These are phyloP conservation scores for Eledona agricola DNA, from an alignment of 2,888 invertebrate genomes.

Conservation along the genomic window DNA sequence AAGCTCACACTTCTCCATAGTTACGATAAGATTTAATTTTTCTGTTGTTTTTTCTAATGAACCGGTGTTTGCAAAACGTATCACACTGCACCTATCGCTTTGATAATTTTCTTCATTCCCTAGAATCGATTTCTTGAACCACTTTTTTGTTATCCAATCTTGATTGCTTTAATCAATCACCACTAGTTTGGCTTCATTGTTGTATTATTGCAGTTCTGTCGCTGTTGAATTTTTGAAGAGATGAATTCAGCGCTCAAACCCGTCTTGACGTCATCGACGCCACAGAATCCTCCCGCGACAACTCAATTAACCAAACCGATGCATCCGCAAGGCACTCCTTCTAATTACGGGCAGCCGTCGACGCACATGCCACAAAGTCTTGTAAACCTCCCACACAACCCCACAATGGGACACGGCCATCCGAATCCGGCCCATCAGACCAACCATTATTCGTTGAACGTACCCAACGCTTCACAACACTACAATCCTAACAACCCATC, in stretches of 20 bases:
- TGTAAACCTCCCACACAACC: slow-evolving; percentile 51
- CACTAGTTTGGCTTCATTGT: too few relatives aligned
- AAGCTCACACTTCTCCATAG: too few relatives aligned
- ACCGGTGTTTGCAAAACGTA: too few relatives aligned
- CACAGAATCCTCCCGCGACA: slow-evolving; percentile 57
- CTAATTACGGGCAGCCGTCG: slow-evolving; percentile 54
- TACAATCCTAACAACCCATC: slow-evolving; percentile 47
- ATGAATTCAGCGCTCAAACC: slow-evolving; percentile 73
- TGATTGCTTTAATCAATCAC: too few relatives aligned
- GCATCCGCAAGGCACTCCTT: slow-evolving; percentile 54
- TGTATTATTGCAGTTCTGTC: slow-evolving; percentile 6
- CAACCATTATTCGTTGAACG: slow-evolving; percentile 55
- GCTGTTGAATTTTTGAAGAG: slow-evolving; percentile 45
- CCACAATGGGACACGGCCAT: slow-evolving; percentile 49
- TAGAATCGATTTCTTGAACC: too few relatives aligned
- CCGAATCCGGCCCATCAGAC: slow-evolving; percentile 46
- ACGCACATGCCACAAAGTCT: slow-evolving; percentile 54
- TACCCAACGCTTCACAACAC: slow-evolving; percentile 51
- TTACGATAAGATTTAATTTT: too few relatives aligned
- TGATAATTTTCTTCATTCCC: too few relatives aligned
- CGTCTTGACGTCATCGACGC: slow-evolving; percentile 64
- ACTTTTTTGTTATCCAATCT: too few relatives aligned
- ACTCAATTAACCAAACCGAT: slow-evolving; percentile 53
- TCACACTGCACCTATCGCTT: too few relatives aligned
- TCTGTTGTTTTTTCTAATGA: too few relatives aligned